These are phyloP conservation scores for Apamea crenata DNA, from an alignment of 2,888 invertebrate genomes.

Conservation along the genomic window DNA sequence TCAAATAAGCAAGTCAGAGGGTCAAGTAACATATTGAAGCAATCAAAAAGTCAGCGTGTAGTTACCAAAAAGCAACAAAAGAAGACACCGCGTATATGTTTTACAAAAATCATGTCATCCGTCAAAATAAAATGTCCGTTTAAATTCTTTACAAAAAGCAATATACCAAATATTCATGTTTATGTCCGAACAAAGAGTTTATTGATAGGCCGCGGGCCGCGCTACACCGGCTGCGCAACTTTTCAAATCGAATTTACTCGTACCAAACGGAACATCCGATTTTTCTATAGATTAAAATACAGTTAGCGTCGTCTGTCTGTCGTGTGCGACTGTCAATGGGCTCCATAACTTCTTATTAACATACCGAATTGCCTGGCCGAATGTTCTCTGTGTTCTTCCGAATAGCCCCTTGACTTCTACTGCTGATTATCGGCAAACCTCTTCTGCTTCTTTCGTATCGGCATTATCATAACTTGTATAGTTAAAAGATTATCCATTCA, in stretches of 20 bases:
- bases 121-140: conserved; percentile 48
- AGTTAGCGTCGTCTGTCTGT: conserved; percentile 74
- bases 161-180: conserved; percentile 53
- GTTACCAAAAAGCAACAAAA: conserved; percentile 10
- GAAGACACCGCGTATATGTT: neutral
- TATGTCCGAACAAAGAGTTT: conserved; percentile 57
- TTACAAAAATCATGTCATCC: conserved; percentile 29
- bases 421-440: neutral
- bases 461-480: neutral
- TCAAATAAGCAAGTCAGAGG: neutral
- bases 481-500: neutral
- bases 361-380: conserved; percentile 11
- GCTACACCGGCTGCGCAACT: conserved; percentile 52
- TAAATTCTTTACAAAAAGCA: conserved; percentile 43
- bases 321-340: conserved; percentile 64
- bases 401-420: neutral
- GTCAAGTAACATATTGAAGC: conserved; percentile 14
- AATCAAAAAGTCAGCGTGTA: conserved; percentile 12
- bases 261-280: conserved; percentile 56
- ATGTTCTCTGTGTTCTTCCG: conserved; percentile 9
- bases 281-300: conserved; percentile 71
- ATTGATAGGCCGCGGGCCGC: conserved; percentile 49
- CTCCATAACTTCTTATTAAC: conserved; percentile 44
- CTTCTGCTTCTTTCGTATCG: neutral
- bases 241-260: conserved; percentile 53